Evolutionary conservation across 2,797 vertebrate genomes (phyloP), one percentile per base, ranked within the genome.

Genomic region (Rhinella marina): DNA sequence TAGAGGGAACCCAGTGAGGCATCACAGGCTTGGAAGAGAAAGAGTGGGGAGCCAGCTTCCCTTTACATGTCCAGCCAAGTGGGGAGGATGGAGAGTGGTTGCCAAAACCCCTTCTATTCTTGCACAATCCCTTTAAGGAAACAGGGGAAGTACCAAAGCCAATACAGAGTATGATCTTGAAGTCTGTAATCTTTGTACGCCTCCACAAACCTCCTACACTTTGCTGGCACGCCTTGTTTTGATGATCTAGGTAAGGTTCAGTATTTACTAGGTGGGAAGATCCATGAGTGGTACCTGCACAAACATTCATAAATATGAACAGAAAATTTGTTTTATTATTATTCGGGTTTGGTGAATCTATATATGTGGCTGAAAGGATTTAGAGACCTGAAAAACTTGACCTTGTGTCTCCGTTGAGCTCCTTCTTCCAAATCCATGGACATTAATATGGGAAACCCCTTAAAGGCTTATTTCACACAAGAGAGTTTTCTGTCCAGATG

Each of bases 141-240:
- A 64, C 61, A 9, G 61, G 61, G 23, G 23, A 62, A 23, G 41
- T 41, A 41, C 4, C 41, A 41, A 41, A 6, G 41, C 41, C 41
- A 41, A 41, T 3, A 41, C 41, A 41, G 41, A 41, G 41, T 41
- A 41, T 41, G 41, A 4, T 41, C 41, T 41, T 41, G 41, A 4
- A 41, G 41, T 41, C 76, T 78, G 76, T 17, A 25, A 78, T 78
- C 76, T 78, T 10, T 13, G n/a, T 1, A 70, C 81, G 17, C 81
- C 81, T 68, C 50, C 81, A 83, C 64, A 83, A 29, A 29, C 81
- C 81, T 70, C 66, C 64, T 68, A 72, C 82, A n/a, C 81, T 0
- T 48, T 57, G 27, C 21, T n/a, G 64, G 9, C 66, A 56, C 48
- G 4, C 41, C 66, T 57, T 27, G 57, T 57, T 48, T 8, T 25